phyloP scores from a whole-genome alignment of 2,888 invertebrate genomes.

The Folsomia manolachei region DNA sequence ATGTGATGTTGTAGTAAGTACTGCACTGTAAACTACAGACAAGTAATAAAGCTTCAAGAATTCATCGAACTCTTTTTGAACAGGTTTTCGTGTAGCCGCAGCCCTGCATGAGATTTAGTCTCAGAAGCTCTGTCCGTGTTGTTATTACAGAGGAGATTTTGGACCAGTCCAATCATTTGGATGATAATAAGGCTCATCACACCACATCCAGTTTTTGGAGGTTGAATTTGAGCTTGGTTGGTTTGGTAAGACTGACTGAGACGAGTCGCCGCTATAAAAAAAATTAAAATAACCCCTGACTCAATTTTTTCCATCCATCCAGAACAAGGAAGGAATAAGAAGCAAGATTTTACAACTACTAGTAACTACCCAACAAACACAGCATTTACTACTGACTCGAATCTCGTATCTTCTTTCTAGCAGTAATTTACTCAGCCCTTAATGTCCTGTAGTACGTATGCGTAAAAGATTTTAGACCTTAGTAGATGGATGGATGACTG shows the following conservation, averaged over 20 bases:
- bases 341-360: no score
- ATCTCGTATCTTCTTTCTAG: not conserved
- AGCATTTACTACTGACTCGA: not conserved
- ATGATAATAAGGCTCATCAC: not conserved
- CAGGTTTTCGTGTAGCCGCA: not conserved
- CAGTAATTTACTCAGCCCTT: not conserved
- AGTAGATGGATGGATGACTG: no score
- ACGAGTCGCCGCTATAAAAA: not conserved
- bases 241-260: no score
- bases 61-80: not conserved
- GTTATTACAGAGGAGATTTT: not conserved
- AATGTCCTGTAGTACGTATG: no score
- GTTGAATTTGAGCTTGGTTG: no score
- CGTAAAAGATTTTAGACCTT: no score
- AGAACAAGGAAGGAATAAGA: not conserved
- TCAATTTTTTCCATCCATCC: not conserved
- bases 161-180: not conserved
- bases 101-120: no score
- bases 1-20: no score
- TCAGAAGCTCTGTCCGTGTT: not conserved
- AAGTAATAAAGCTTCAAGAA: not conserved
- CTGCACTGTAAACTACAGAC: not conserved
- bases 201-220: not conserved
- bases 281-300: not conserved
- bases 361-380: not conserved